Conservation (phyloP, 2,797 vertebrate genomes). For the Alosa sapidissima region DNA sequence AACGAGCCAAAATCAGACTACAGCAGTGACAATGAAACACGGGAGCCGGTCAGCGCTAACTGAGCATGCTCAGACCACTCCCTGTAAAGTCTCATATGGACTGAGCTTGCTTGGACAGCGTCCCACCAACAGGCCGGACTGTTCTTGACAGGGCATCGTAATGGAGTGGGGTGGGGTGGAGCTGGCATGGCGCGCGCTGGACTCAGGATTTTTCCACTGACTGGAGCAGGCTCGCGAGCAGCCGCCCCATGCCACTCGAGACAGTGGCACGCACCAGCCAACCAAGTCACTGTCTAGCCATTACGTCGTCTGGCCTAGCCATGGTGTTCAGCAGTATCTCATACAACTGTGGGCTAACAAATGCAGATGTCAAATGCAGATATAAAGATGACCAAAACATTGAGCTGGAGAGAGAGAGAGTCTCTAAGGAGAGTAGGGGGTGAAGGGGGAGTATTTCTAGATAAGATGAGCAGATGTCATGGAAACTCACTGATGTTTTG, state of each 20-base stretch:
- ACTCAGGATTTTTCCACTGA: background rate
- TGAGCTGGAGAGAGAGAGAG: background rate
- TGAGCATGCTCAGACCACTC: constrained; percentile 65
- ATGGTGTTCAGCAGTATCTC: background rate
- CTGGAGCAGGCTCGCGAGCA: background rate
- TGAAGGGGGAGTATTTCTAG: background rate
- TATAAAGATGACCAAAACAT: constrained; percentile 5
- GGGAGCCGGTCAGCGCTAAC: constrained; percentile 93
- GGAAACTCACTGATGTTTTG: background rate
- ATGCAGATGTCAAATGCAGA: background rate
- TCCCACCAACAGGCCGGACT: constrained; percentile 22
- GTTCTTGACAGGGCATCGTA: background rate
- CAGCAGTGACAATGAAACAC: constrained; percentile 97
- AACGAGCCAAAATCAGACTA: constrained; percentile 99
- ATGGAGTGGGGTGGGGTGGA: background rate
- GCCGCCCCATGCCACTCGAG: background rate
- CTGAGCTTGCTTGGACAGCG: constrained; percentile 29
- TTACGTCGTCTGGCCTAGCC: background rate
- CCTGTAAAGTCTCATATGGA: background rate
- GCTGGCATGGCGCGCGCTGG: background rate
- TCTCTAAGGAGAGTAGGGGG: no score
- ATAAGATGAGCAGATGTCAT: background rate
- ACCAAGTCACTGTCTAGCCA: background rate
- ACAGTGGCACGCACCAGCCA: background rate
- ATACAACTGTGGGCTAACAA: background rate